Base-by-base conservation (phyloP, 2,888 invertebrate species). In the Chouioia cunea region DNA sequence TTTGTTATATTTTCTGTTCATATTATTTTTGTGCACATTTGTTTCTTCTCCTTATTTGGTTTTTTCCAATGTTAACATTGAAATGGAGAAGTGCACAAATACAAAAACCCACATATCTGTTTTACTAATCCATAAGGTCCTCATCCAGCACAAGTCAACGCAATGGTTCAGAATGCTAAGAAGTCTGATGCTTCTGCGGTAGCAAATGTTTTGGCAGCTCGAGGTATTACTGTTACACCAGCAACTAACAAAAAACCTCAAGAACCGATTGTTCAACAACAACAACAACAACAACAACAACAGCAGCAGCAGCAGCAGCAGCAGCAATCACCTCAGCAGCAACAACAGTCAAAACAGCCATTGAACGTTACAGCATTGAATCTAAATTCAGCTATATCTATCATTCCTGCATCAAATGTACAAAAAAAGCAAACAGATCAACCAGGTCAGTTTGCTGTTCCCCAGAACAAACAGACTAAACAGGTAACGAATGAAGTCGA, bases 211-310 rank as follows among this genome's bases (percentile, higher is more conserved):
- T 84, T 94, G 70, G 93, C 93, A 2, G 91, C 92, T 6, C 87
- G 93, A 73, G 93, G 93, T 2, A 93, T 94, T 66, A 93, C 93
- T 46, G 90, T 94, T 0, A 93, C 93, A 56, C 89, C 90, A 52
- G 91, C 92, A 56, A 89, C 90, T 27, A 90, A 86, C 12, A 88
- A 88, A 20, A 70, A 73, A 23, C 43, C 64, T 44, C 14, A 36
- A 12, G 79, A 83, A 77, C 76, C 84, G 80, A 62, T 65, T 48
- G 44, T 76, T 70, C 77, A 76, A 70, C 79, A 79, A 74, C 88
- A 1, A 87, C 88, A 48, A 69, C 78, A 23, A 73, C 75, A 73
- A 43, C 74, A 74, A 44, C 73, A 71, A 43, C 76, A 74, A 20
- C 75, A 73, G 16, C 69, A 66, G 20, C 76, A 67, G 76, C 77